Evolutionary conservation across 2,113 vertebrate genomes (phyloP).

Genomic region (Solenodon paradoxus): DNA sequence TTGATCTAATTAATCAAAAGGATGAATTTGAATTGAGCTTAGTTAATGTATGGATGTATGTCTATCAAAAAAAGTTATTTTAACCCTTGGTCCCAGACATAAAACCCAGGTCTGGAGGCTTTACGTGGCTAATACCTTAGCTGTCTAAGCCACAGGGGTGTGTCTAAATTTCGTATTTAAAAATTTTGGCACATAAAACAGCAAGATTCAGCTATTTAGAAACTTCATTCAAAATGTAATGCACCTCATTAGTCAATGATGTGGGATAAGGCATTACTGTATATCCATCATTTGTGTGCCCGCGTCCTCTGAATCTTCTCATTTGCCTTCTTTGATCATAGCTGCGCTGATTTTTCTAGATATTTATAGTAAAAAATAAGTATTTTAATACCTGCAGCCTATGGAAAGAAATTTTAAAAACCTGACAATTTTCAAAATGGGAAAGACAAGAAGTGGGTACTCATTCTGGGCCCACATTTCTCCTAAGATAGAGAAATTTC

Average conservation of each 20-base stretch:
- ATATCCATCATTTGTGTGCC: background rate
- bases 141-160: no score
- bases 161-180: background rate
- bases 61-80: no score
- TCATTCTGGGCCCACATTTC: background rate
- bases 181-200: background rate
- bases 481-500: constrained; percentile 33
- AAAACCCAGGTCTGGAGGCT: no score
- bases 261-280: background rate
- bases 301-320: background rate
- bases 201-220: background rate
- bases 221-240: constrained; percentile 6
- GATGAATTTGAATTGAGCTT: background rate
- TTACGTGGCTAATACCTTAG: no score
- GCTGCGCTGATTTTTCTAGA: background rate
- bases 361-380: background rate
- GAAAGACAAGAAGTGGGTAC: background rate
- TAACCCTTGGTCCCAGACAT: no score
- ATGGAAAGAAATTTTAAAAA: background rate
- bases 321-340: background rate
- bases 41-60: background rate
- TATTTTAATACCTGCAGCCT: background rate
- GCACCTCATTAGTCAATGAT: background rate
- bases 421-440: constrained; percentile 32
- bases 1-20: background rate